Percentiles rank a stretch among this genome's conserved stretches.
Conservation (phyloP, 2,113 vertebrate genomes). For the Urocitellus parryii region DNA sequence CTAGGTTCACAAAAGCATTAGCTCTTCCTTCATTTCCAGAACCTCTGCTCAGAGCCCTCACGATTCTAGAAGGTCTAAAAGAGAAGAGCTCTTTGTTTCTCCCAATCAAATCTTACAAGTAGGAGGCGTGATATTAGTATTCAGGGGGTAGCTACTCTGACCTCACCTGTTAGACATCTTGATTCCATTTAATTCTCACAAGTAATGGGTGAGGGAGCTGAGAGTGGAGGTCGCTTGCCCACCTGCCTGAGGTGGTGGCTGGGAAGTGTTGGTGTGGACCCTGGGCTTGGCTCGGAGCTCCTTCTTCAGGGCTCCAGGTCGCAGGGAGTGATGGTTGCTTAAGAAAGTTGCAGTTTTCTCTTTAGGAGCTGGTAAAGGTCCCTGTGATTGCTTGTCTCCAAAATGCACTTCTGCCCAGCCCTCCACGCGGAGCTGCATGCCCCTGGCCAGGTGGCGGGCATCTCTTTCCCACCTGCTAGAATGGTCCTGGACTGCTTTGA, state of each 20-base stretch:
- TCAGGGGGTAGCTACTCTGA: not conserved
- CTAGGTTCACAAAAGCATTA: not conserved
- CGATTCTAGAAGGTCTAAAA: not conserved
- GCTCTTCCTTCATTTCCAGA: not conserved
- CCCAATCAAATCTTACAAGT: not conserved
- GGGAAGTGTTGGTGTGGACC: not conserved
- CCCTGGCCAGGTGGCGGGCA: accelerated
- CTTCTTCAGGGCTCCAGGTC: not conserved
- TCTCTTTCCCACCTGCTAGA: not conserved
- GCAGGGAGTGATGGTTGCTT: accelerated
- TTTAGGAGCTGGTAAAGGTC: not conserved
- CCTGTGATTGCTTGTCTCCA: not conserved
- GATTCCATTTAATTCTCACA: not conserved
- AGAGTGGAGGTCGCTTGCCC: not conserved
- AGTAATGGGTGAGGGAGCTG: not conserved
- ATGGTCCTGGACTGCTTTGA: not conserved
- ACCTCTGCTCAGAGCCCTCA: not conserved
- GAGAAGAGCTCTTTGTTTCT: not conserved
- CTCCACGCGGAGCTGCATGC: accelerated
- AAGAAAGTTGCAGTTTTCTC: not conserved
- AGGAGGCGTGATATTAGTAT: not conserved
- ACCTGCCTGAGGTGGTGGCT: not conserved
- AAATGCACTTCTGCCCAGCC: accelerated
- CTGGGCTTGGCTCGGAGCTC: not conserved
- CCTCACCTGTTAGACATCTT: too few species aligned